Base-by-base conservation (phyloP, 2,113 vertebrate genomes). In the Lutjanus erythropterus region DNA sequence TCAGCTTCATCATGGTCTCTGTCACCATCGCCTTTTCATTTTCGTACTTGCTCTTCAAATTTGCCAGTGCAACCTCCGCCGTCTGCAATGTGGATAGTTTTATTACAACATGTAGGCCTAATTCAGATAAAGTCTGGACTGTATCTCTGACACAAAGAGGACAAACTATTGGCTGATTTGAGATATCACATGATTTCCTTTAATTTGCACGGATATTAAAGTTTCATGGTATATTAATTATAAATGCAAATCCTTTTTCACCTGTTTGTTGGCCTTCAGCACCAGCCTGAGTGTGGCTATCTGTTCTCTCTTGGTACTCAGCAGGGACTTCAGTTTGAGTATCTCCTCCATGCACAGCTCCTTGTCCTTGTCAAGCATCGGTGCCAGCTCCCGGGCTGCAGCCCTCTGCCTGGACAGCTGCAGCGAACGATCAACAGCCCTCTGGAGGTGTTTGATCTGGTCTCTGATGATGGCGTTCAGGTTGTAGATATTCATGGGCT, bases 401-500 rank as follows among this genome's bases (percentile, higher is more conserved):
- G 97, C 98, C 65, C 98, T 93, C 75, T 99, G 98, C 62, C 96
- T 96, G 1, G 98, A 99, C 71, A 99, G 94, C 91, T 98, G 98
- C 84, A 99, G 93, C 0, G 98, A 98, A 80, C 97, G 96, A 71
- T 99, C 98, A 0, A 99, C 98, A 0, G 97, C 97, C 90, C 97
- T 97, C 95, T 99, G 98, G 71, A 99, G 93, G 81, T 99, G 98
- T 89, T 97, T 98, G 88, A 99, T 97, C 96, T 99, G 98, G 95
- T 99, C 98, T 91, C 97, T 94, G 89, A 99, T 98, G 72, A 99
- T 99, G 93, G 97, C 98, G 18, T 98, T 98, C 82, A 99, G 96
- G 95, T 99, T 99, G 90, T 98, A 98, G 94, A 99, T 98, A 85
- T 99, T 99, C 97, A 99, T 97, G 7, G 98, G 98, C 94, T 99